Conservation (phyloP, 2,113 vertebrate genomes). For the Pelodiscus sinensis region DNA sequence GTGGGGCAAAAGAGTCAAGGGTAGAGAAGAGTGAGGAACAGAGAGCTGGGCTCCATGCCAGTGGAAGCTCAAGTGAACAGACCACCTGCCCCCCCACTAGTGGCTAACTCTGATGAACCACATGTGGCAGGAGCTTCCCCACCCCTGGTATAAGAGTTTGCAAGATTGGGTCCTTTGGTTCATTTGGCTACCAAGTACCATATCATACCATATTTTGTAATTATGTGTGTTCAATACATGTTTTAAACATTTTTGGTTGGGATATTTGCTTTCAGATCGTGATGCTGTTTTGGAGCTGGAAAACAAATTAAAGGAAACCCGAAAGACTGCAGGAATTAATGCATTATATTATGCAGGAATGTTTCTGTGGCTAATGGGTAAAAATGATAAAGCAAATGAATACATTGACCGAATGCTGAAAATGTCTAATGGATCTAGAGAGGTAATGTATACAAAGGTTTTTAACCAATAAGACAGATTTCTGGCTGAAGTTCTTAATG, state of each 20-base stretch:
- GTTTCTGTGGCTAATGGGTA: slow-evolving; percentile 73
- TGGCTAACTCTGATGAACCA: no score
- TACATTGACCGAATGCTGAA: slow-evolving; percentile 74
- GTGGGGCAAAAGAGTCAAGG: not conserved
- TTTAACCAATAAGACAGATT: not conserved
- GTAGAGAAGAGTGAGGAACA: not conserved
- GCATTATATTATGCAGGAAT: slow-evolving; percentile 68
- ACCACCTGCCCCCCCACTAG: no score
- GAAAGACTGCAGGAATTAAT: slow-evolving; percentile 18
- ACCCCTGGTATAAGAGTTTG: not conserved
- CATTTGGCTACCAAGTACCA: fast-evolving
- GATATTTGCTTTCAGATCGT: slow-evolving; percentile 41
- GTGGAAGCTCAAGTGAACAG: no score
- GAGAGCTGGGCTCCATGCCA: not conserved
- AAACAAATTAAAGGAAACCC: slow-evolving; percentile 64
- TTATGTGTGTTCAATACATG: not conserved
- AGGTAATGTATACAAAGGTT: slow-evolving; percentile 25
- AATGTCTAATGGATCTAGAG: slow-evolving; percentile 44
- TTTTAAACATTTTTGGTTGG: not conserved
- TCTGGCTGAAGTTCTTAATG: not conserved
- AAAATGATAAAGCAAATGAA: slow-evolving; percentile 67
- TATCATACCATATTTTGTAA: not conserved
- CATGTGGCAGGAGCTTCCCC: no score
- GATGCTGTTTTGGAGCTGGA: slow-evolving; percentile 70
- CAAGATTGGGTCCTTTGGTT: not conserved